Evolutionary conservation across 2,888 invertebrate species (phyloP), one percentile per base, ranked within the genome.

Genomic region (Pimpla rufipes): DNA sequence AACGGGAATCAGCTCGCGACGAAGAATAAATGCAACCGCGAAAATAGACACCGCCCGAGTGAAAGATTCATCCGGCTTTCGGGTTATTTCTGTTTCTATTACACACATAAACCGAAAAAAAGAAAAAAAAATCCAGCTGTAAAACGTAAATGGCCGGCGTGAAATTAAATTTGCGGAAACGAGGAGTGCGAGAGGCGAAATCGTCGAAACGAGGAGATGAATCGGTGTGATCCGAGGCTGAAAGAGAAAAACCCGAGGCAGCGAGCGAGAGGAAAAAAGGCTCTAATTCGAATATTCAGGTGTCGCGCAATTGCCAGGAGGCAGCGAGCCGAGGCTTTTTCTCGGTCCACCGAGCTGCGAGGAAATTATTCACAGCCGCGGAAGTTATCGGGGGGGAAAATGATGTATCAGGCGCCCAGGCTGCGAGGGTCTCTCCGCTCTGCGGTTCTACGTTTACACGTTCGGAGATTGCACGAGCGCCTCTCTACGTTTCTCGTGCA

Each of bases 301-400:
- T 89, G 90, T 89, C 88, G 77, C 71, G 82, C 75, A 75, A 79
- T 84, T 79, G 82, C 85, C 79, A 68, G 57, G 78, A 86, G 79
- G 79, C 88, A 90, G 83, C 88, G 87, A 89, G 85, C 89, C 84
- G 90, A 88, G 86, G 80, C 89, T 87, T 90, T 90, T 91, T 91
- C 88, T 85, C 90, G 89, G 89, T 79, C 87, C 91, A 90, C 85
- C 88, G 92, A 88, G 78, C 88, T 87, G 90, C 85, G 88, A 90
- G 87, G 88, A 88, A 91, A 91, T 92, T 90, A 91, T 87, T 87
- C 89, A 86, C 84, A 87, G 88, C 86, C 87, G 90, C 86, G 89
- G 88, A 90, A 90, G 87, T 87, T 82, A 84, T 80, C 79, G n/a
- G 47, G 67, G 75, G 59, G 62, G 68, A 80, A 77, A 85, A 83